Conservation (phyloP, 1,140 invertebrate species). For the Varroa destructor region DNA sequence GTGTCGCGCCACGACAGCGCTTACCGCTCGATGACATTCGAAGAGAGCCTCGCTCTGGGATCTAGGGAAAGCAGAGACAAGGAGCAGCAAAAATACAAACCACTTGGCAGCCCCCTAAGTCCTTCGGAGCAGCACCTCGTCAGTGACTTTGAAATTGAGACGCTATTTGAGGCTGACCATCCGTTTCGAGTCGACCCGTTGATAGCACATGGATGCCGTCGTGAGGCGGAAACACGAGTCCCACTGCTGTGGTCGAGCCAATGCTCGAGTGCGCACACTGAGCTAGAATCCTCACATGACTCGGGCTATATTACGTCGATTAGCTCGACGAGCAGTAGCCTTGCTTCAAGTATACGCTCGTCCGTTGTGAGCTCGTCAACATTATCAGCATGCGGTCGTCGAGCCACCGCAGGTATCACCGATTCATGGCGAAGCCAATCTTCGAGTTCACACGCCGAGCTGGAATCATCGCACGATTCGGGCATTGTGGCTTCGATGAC, state of each 20-base stretch:
- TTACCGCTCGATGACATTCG: conserved; percentile 28
- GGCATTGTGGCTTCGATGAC: not conserved
- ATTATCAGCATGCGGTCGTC: not conserved
- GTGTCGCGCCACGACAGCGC: conserved; percentile 25
- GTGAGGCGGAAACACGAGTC: not conserved
- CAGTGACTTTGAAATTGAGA: conserved; percentile 7
- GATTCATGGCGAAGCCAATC: not conserved
- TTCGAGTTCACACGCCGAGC: too few species aligned
- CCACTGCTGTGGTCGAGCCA: not conserved
- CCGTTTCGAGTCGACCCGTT: not conserved
- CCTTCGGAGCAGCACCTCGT: conserved; percentile 27
- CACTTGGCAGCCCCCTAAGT: conserved; percentile 15
- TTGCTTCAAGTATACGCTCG: conserved; percentile 7
- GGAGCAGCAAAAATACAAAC: not conserved
- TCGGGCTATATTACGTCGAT: conserved; percentile 21
- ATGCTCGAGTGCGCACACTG: not conserved
- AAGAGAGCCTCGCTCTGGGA: conserved; percentile 14
- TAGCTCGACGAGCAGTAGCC: conserved; percentile 7
- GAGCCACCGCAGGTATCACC: not conserved
- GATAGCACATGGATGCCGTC: not conserved
- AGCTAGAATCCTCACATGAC: conserved; percentile 14
- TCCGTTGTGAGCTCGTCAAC: conserved; percentile 4
- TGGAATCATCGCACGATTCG: not conserved
- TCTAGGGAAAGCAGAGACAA: not conserved
- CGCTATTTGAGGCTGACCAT: not conserved